phyloP scores from a whole-genome alignment of 2,113 vertebrate species.

The Odontesthes bonariensis region DNA sequence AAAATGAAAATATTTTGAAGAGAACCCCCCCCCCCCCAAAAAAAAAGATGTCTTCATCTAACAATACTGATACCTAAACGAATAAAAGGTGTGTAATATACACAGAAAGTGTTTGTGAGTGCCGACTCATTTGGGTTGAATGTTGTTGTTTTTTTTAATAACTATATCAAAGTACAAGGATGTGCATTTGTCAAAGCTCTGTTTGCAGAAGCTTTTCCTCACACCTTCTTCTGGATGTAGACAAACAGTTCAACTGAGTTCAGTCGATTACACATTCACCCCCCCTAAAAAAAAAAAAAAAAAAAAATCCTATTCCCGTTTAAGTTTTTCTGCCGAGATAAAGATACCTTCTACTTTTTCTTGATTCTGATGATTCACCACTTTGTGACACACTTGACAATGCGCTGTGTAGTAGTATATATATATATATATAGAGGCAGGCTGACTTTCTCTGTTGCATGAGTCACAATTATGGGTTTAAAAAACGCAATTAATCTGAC shows the following conservation, averaged over 20 bases:
- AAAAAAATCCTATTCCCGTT: conserved; percentile 8
- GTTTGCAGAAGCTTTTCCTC: no score
- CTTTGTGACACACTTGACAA: conserved; percentile 49
- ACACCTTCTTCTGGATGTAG: neutral
- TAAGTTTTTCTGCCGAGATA: neutral
- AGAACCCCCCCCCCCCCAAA: no score
- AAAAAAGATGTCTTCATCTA: no score
- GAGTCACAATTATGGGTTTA: conserved; percentile 45
- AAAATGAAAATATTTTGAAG: no score
- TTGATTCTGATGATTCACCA: conserved; percentile 38
- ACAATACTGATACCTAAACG: no score
- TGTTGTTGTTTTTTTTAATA: neutral
- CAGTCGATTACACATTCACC: no score
- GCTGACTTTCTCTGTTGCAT: conserved; percentile 39
- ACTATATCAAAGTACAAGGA: neutral
- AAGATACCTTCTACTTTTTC: conserved; percentile 18
- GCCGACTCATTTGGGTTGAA: neutral
- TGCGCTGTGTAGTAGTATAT: neutral
- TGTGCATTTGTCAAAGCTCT: no score
- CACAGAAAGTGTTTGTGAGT: neutral
- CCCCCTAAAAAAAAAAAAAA: no score
- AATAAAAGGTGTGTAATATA: neutral
- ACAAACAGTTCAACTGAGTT: neutral
- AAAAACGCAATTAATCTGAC: conserved; percentile 20
- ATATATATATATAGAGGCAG: conserved; percentile 32